Evolutionary conservation across 2,888 invertebrate species (phyloP), one percentile per base, ranked within the genome.

Genomic region (Eueremaeus valkanovi): DNA sequence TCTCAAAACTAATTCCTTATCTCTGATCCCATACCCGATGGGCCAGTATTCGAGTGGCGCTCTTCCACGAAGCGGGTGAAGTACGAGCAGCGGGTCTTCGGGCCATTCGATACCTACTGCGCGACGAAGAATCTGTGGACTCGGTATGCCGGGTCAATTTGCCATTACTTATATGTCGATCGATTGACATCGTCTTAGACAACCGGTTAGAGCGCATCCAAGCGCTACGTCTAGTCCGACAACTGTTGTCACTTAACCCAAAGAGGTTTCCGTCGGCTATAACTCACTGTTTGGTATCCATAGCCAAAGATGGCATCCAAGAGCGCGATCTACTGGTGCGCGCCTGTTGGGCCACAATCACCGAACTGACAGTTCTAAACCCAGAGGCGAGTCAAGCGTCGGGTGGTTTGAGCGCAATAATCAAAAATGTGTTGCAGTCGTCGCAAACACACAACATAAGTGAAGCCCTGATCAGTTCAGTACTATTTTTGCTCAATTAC

Each of bases 71-170:
- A 80, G 90, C 92, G 78, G 91, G 93, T 81, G 92, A 93, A 83
- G 90, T 97, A 76, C 88, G 96, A 82, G 92, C 95, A 79, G 93
- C 92, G 75, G 90, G 92, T 51, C 86, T 97, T 78, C 88, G 96
- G 81, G 92, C 92, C 73, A 87, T 95, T 77, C 88, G 96, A 79
- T 92, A 95, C 84, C 87, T 93, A 81, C 86, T 95, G 75, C 88
- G 88, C 81, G 89, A 89, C 79, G 89, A 90, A 81, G 88, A 89
- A 82, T 91, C 93, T 84, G 87, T 95, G 78, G 87, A 89, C 80
- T 87, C 88, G 75, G 89, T 95, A 80, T 91, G 93, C 83, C 88
- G 89, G 80, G 85, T 95, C 79, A 90, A 92, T 82, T 87, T 95
- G 81, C 93, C 93, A 79, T 91, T 89, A 84, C 87, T 96, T 80